Evolutionary conservation across 2,113 vertebrate genomes (phyloP), one percentile per base, ranked within the genome.

Genomic region (Fregata magnificens): DNA sequence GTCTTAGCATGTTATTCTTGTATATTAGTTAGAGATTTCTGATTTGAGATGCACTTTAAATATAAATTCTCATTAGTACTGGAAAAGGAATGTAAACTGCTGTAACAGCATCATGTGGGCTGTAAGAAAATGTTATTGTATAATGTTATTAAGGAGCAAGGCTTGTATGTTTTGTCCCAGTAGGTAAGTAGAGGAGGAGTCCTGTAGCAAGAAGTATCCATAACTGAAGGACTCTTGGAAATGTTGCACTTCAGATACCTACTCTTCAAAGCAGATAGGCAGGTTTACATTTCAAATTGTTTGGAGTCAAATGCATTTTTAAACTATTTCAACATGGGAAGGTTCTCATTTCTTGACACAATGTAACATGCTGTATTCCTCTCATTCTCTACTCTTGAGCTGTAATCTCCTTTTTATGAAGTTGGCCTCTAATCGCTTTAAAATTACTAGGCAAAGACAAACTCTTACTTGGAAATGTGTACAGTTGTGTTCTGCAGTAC

Each of bases 31-130:
- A 49, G 40, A 91, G n/a, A 69, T 88, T 82, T 34, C 45, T 77
- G 42, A 90, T 94, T 93, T 90, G 94, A 96, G 28, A 81, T 93
- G 96, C 96, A 97, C 96, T 97, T 97, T 97, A 95, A 81, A 84
- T 81, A 82, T 10, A 84, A 86, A 91, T 77, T 83, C 58, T 94
- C 18, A 28, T 66, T 77, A 74, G 38, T 93, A 73, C 45, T 96
- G 82, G 42, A 83, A 82, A 73, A 87, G 55, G 79, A 93, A 93
- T 93, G 86, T 96, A 89, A 93, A 94, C 86, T 91, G 69, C 44
- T 95, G 44, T 77, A 82, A 80, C 24, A 20, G 59, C 18, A 36
- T 90, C 22, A 16, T 14, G 25, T 79, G 73, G 28, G 38, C 71
- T 91, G 34, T 76, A 85, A 69, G 44, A 76, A 89, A 89, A 56